Percentiles rank a stretch among this genome's conserved stretches.
phyloP scores from a whole-genome alignment of 2,888 invertebrate genomes.

The Scaeva pyrastri region DNA sequence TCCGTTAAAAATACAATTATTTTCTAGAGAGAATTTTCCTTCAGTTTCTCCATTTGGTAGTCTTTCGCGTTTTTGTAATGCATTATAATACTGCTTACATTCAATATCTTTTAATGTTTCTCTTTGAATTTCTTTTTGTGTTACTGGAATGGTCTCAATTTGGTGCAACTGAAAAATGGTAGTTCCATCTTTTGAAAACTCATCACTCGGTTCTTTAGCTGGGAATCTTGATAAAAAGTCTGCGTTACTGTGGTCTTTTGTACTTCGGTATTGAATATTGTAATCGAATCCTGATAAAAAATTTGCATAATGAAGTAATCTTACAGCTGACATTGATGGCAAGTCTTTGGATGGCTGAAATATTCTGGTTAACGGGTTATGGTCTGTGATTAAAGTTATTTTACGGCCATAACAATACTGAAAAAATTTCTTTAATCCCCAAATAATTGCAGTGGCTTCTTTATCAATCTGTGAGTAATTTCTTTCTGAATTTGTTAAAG shows the following conservation, averaged over 20 bases:
- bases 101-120: background rate
- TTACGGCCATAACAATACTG: constrained; percentile 44
- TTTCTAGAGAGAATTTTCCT: constrained; percentile 21
- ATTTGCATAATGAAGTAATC: constrained; percentile 63
- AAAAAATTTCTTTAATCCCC: constrained; percentile 40
- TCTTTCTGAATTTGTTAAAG: too few species aligned
- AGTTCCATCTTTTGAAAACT: constrained; percentile 12
- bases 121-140: constrained; percentile 2
- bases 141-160: background rate
- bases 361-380: constrained; percentile 56
- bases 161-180: constrained; percentile 10
- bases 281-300: constrained; percentile 60
- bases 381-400: constrained; percentile 57
- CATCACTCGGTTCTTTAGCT: background rate
- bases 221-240: background rate
- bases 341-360: constrained; percentile 55
- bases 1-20: constrained; percentile 36
- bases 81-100: constrained; percentile 10
- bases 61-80: background rate
- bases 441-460: constrained; percentile 19
- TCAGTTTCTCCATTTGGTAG: constrained; percentile 12
- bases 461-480: too few species aligned
- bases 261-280: constrained; percentile 49
- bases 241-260: background rate
- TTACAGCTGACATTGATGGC: constrained; percentile 50